phyloP scores from a whole-genome alignment of 2,113 vertebrate genomes.

The Callospermophilus lateralis region DNA sequence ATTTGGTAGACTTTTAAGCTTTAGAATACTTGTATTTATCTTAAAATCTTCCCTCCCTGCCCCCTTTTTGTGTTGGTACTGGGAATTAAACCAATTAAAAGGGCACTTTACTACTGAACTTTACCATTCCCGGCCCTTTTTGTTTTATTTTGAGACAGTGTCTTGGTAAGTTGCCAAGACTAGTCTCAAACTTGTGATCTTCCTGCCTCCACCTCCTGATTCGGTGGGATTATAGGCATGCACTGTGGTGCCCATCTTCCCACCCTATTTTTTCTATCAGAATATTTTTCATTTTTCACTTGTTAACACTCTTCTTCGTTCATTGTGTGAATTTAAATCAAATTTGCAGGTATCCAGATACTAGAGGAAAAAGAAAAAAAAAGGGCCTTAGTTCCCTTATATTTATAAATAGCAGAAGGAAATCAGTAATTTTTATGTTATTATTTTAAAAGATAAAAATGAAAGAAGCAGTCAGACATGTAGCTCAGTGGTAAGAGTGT shows the following conservation, averaged over 20 bases:
- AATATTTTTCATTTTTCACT: slow-evolving; percentile 20
- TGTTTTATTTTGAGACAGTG: too few species aligned
- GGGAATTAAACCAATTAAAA: too few species aligned
- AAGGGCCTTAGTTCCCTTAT: not conserved
- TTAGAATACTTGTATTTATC: slow-evolving; percentile 57
- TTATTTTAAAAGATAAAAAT: slow-evolving; percentile 45
- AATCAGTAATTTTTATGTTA: slow-evolving; percentile 17
- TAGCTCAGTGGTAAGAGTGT: not conserved
- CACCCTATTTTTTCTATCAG: not conserved
- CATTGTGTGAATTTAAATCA: slow-evolving; percentile 53
- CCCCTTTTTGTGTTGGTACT: too few species aligned
- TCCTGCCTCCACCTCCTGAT: too few species aligned
- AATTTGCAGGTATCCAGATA: slow-evolving; percentile 8
- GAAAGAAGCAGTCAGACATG: not conserved
- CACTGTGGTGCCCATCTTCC: too few species aligned
- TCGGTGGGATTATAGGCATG: too few species aligned
- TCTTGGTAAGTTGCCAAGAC: too few species aligned
- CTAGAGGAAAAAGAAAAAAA: not conserved
- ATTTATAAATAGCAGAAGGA: slow-evolving; percentile 7
- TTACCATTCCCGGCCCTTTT: too few species aligned
- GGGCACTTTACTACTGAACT: too few species aligned
- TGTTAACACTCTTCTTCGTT: not conserved
- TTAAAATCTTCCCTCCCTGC: not conserved
- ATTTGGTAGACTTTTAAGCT: not conserved
- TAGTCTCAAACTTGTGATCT: too few species aligned